Evolutionary conservation across 1,140 invertebrate species (phyloP).

Genomic region (Penaeus japonicus): DNA sequence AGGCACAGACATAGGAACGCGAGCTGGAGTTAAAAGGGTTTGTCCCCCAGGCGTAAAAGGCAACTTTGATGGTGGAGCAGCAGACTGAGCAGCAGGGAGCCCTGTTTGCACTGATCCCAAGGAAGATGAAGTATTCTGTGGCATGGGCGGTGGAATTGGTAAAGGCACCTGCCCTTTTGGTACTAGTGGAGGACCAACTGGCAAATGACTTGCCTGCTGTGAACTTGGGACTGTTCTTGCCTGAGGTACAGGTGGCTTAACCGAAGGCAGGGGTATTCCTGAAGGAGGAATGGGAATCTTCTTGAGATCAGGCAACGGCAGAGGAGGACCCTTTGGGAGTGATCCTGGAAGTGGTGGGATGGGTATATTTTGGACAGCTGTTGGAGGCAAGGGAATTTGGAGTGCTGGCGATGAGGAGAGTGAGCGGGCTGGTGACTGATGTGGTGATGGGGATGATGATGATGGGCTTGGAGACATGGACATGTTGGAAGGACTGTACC

Average conservation of each 20-base stretch:
- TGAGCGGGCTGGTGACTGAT: not conserved
- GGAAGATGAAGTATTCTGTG: not conserved
- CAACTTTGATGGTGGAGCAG: not conserved
- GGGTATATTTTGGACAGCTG: conserved; percentile 13
- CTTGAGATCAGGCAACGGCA: not conserved
- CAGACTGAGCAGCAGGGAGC: not conserved
- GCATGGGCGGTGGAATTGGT: not conserved
- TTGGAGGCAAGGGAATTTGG: not conserved
- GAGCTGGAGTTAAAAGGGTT: not conserved
- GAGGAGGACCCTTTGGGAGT: not conserved
- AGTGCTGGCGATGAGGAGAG: not conserved
- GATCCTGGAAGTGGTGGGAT: conserved; percentile 1
- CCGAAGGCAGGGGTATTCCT: conserved; percentile 10
- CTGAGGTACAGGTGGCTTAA: not conserved
- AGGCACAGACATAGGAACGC: not conserved
- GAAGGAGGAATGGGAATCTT: conserved; percentile 29
- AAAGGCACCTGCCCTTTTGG: not conserved
- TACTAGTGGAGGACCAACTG: not conserved
- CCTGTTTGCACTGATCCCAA: not conserved
- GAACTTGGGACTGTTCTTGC: not conserved
- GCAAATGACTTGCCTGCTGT: not conserved
- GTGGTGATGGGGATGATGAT: not conserved
- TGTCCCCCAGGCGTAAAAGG: not conserved
- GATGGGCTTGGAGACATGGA: conserved; percentile 40
- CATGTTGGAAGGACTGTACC: conserved; percentile 51